Conservation (phyloP, 2,113 vertebrate genomes). For the Suncus etruscus region DNA sequence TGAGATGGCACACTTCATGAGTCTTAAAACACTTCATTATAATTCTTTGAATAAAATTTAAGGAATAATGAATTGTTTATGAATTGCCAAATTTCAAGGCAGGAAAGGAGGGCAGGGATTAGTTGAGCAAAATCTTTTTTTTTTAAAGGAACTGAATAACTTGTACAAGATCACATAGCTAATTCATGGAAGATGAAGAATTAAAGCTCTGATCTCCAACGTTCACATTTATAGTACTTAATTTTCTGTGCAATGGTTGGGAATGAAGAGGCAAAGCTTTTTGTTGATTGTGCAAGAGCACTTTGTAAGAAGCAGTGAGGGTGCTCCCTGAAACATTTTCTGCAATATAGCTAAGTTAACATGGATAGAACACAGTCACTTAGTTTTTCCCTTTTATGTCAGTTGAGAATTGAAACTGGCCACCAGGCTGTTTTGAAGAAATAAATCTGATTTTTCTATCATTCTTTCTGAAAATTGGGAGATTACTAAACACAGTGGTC, state of each 20-base stretch:
- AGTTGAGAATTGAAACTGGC: not conserved
- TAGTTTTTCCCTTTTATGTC: not conserved
- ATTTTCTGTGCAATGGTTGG: not conserved
- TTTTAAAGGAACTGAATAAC: conserved; percentile 44
- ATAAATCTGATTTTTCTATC: not conserved
- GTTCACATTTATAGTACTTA: not conserved
- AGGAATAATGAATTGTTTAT: not conserved
- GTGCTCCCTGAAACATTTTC: not conserved
- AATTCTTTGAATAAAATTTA: conserved; percentile 49
- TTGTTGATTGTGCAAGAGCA: not conserved
- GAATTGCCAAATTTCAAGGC: conserved; percentile 51
- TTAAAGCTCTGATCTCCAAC: not conserved
- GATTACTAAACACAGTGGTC: conserved; percentile 25
- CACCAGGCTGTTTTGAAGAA: not conserved
- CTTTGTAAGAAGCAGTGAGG: not conserved
- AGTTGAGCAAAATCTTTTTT: conserved; percentile 56
- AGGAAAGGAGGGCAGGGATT: not conserved
- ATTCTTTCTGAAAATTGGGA: conserved; percentile 69
- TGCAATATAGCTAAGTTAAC: not conserved
- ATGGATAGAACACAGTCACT: not conserved
- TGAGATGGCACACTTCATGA: not conserved
- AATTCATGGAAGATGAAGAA: conserved; percentile 13
- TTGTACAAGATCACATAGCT: conserved; percentile 17
- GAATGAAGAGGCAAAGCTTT: not conserved
- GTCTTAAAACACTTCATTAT: not conserved